Evolutionary conservation across 1,140 invertebrate species (phyloP).

Genomic region (Philopotamus ludificatus): DNA sequence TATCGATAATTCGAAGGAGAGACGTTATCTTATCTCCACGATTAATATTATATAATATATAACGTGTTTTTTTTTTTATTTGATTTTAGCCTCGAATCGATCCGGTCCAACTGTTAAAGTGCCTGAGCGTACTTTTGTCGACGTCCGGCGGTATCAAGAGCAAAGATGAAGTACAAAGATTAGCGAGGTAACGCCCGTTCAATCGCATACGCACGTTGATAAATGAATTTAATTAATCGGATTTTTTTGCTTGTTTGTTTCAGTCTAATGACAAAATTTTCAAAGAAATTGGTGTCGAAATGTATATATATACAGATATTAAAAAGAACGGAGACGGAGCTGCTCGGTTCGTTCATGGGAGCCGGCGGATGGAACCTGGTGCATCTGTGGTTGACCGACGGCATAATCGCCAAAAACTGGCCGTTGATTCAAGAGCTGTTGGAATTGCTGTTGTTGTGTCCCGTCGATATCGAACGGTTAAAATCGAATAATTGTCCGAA

Average conservation of each 20-base stretch:
- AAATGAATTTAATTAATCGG: too few relatives aligned
- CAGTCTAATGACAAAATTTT: constrained; percentile 94
- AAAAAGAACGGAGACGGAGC: constrained; percentile 79
- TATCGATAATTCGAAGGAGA: too few relatives aligned
- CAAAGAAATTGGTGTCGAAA: constrained; percentile 92
- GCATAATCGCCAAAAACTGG: constrained; percentile 79
- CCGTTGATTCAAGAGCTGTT: constrained; percentile 82
- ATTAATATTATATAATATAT: too few relatives aligned
- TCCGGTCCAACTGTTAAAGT: constrained; percentile 81
- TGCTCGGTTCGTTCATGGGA: constrained; percentile 84
- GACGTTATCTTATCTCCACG: too few relatives aligned
- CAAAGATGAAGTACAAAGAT: constrained; percentile 77
- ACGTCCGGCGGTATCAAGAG: constrained; percentile 83
- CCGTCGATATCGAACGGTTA: constrained; percentile 83
- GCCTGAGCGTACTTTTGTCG: constrained; percentile 79
- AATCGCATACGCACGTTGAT: too few relatives aligned
- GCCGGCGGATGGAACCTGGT: constrained; percentile 88
- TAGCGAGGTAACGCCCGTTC: constrained; percentile 75
- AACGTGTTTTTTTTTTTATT: constrained; percentile 7
- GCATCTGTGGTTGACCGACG: constrained; percentile 85
- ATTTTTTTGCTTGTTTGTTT: constrained; percentile 50
- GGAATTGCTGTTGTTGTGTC: constrained; percentile 77
- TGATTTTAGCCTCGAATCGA: constrained; percentile 88
- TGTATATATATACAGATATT: constrained; percentile 94
- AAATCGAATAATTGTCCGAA: constrained; percentile 91